These are phyloP conservation scores for Sebastes minor DNA, from an alignment of 2,797 vertebrate genomes.

Conservation along the genomic window DNA sequence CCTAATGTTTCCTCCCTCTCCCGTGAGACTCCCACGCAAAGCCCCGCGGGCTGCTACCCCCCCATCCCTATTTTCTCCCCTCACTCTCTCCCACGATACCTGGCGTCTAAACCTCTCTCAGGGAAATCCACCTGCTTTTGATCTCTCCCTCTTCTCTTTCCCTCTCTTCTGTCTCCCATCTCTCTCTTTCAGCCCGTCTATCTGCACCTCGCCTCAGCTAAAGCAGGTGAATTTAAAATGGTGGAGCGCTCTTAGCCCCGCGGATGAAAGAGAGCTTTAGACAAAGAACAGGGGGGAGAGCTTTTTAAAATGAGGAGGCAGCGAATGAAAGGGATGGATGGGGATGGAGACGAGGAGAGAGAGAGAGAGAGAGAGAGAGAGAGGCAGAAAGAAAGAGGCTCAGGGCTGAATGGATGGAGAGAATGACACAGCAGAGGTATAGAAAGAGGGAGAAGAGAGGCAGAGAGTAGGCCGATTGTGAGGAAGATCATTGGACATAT, in stretches of 20 bases:
- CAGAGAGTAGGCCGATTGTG: slow-evolving; percentile 27
- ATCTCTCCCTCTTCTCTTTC: slow-evolving; percentile 41
- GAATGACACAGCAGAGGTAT: slow-evolving; percentile 39
- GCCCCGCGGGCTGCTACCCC: slow-evolving; percentile 31
- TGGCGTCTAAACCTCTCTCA: slow-evolving; percentile 64
- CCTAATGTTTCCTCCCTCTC: slow-evolving; percentile 53
- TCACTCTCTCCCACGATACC: slow-evolving; percentile 65
- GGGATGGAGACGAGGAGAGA: slow-evolving; percentile 21
- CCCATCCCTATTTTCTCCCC: not conserved
- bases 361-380: not conserved
- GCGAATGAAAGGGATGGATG: slow-evolving; percentile 65
- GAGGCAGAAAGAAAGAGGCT: slow-evolving; percentile 46
- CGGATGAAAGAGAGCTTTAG: slow-evolving; percentile 77
- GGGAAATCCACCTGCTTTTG: slow-evolving; percentile 75
- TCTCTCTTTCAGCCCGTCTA: slow-evolving; percentile 64
- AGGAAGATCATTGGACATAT: slow-evolving; percentile 29
- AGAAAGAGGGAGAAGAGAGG: slow-evolving; percentile 25
- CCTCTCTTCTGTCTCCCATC: slow-evolving; percentile 41
- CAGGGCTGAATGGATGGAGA: slow-evolving; percentile 47
- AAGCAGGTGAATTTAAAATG: slow-evolving; percentile 78
- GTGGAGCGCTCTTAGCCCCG: slow-evolving; percentile 57
- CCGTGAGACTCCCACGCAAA: slow-evolving; percentile 36
- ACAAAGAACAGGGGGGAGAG: slow-evolving; percentile 65
- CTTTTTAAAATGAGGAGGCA: slow-evolving; percentile 59
- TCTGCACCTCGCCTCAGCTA: slow-evolving; percentile 63